phyloP scores from a whole-genome alignment of 2,888 invertebrate genomes.

The Villa cingulata region DNA sequence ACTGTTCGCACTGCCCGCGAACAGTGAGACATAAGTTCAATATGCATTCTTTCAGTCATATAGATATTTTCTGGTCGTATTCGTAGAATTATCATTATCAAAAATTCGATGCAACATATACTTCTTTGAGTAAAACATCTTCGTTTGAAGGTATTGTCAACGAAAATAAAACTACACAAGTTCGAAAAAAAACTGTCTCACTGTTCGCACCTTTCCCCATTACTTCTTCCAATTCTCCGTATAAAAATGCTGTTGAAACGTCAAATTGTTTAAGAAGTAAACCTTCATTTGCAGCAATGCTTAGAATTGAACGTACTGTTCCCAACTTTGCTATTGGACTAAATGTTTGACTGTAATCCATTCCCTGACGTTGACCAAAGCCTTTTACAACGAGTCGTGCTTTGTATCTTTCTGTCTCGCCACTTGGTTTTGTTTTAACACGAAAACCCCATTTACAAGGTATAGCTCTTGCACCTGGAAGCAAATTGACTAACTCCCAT shows the following conservation, averaged over 20 bases:
- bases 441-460: constrained; percentile 18
- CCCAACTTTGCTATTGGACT: constrained; percentile 12
- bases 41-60: too few species aligned
- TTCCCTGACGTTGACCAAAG: constrained; percentile 18
- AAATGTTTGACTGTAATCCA: constrained; percentile 19
- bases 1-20: too few species aligned
- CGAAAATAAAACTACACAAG: too few species aligned
- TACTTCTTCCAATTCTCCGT: too few species aligned
- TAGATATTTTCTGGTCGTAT: too few species aligned
- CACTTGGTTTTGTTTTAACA: constrained; percentile 16
- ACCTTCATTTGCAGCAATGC: constrained; percentile 13
- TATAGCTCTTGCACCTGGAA: constrained; percentile 1
- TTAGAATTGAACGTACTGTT: constrained; percentile 8
- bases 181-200: too few species aligned
- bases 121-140: too few species aligned
- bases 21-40: too few species aligned
- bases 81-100: too few species aligned
- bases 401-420: constrained; percentile 16
- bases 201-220: too few species aligned
- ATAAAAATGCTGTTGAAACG: constrained; percentile 5
- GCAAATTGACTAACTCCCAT: constrained; percentile 11
- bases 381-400: constrained; percentile 22
- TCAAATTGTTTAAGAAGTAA: constrained; percentile 4
- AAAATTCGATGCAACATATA: too few species aligned
- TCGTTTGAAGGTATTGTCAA: too few species aligned